A percentile compares a stretch with the other conserved stretches of the same genome.
Evolutionary conservation across 2,888 invertebrate species (phyloP).

Genomic region (Lithophane semibrunnea): DNA sequence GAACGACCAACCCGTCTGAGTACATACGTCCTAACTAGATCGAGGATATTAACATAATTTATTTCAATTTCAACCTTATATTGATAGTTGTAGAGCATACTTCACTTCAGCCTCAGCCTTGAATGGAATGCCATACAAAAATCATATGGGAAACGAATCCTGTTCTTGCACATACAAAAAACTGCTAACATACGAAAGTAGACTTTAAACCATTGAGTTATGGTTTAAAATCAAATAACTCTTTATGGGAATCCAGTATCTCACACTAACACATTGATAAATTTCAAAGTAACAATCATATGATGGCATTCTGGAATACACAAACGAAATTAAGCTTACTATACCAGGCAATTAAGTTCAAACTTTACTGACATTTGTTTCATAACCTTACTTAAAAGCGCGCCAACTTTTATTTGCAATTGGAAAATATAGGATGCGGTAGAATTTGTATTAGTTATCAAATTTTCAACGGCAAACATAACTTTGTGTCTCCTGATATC

Average conservation of each 20-base stretch:
- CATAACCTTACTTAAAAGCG: slow-evolving; percentile 55
- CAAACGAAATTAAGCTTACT: slow-evolving; percentile 57
- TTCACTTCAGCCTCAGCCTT: slow-evolving; percentile 53
- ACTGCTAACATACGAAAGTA: slow-evolving; percentile 45
- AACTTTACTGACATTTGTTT: slow-evolving; percentile 36
- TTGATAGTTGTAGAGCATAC: slow-evolving; percentile 22
- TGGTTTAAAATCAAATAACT: slow-evolving; percentile 54
- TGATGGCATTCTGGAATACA: slow-evolving; percentile 69
- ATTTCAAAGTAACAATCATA: slow-evolving; percentile 84
- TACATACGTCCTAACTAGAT: slow-evolving; percentile 78
- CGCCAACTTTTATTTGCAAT: slow-evolving; percentile 61
- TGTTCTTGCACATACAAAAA: slow-evolving; percentile 75
- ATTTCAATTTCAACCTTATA: slow-evolving; percentile 68
- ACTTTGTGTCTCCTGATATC: slow-evolving; percentile 55
- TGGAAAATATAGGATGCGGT: slow-evolving; percentile 34
- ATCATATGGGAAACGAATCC: slow-evolving; percentile 88
- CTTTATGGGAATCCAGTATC: slow-evolving; percentile 70
- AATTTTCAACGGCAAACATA: slow-evolving; percentile 39
- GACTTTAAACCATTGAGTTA: background rate
- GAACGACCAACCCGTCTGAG: slow-evolving; percentile 73
- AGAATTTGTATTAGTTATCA: slow-evolving; percentile 38
- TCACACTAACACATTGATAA: slow-evolving; percentile 74
- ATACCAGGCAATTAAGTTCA: rapidly evolving
- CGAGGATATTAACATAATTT: slow-evolving; percentile 65
- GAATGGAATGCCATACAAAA: slow-evolving; percentile 86